These are phyloP conservation scores for Toxotes chatareus DNA, from an alignment of 2,113 vertebrate genomes.

Conservation along the genomic window DNA sequence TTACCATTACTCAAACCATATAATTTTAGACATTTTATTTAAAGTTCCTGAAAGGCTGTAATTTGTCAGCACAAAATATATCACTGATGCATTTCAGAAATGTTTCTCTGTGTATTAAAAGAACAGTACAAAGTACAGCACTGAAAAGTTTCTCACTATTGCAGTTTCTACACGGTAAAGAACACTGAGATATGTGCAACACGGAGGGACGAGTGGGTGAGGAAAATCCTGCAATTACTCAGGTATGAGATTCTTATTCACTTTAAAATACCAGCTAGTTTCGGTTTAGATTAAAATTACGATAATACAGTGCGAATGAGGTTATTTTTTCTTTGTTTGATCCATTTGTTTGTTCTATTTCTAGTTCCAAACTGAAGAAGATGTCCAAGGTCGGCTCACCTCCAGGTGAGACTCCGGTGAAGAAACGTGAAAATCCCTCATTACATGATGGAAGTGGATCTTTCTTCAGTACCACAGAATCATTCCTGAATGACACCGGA, in stretches of 20 bases:
- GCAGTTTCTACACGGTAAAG: constrained; percentile 75
- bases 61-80: not conserved
- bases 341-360: not conserved
- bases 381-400: constrained; percentile 37
- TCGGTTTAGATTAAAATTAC: constrained; percentile 5
- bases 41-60: not conserved
- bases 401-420: not conserved
- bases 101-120: not conserved
- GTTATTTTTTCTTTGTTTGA: not conserved
- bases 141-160: constrained; percentile 1
- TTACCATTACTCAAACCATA: not conserved
- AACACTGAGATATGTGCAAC: constrained; percentile 69
- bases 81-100: not conserved
- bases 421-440: not conserved
- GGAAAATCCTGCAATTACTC: constrained; percentile 57
- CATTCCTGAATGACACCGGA: constrained; percentile 10
- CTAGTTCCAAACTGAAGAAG: constrained; percentile 70
- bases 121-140: not conserved
- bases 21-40: not conserved
- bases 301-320: not conserved
- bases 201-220: constrained; percentile 76
- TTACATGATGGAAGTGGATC: not conserved
- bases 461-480: not conserved
- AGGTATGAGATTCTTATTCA: constrained; percentile 67
- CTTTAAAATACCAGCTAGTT: not conserved